phyloP scores from a whole-genome alignment of 2,888 invertebrate species.

The Leptinotarsa peninsularis region DNA sequence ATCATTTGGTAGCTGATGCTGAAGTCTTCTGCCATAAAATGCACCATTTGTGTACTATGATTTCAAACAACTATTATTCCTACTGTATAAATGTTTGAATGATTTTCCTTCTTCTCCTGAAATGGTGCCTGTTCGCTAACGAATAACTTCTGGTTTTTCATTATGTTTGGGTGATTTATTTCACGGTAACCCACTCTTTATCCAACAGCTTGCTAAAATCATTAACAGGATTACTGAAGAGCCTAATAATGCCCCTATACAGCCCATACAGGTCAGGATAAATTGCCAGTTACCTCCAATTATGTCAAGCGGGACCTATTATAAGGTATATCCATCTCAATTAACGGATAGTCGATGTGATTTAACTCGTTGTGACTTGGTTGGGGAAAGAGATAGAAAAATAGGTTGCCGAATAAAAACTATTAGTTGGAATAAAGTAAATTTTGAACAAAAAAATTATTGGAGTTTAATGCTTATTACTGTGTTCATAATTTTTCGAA shows the following conservation, averaged over 20 bases:
- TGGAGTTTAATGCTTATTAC: too few species aligned
- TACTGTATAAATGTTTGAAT: too few species aligned
- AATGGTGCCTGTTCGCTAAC: too few species aligned
- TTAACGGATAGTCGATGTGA: slow-evolving; percentile 46
- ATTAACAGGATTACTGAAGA: slow-evolving; percentile 35
- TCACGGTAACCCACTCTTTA: slow-evolving; percentile 14
- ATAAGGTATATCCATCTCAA: slow-evolving; percentile 46
- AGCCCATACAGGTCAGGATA: slow-evolving; percentile 45
- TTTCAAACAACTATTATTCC: too few species aligned
- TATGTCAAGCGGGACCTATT: slow-evolving; percentile 46
- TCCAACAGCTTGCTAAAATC: slow-evolving; percentile 25
- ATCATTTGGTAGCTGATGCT: too few species aligned
- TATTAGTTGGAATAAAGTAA: too few species aligned
- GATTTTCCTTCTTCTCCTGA: too few species aligned
- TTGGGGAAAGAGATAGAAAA: background rate
- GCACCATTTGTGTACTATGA: too few species aligned
- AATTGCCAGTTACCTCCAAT: slow-evolving; percentile 49
- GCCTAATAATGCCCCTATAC: slow-evolving; percentile 41
- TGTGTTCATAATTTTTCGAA: too few species aligned
- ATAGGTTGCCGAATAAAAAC: background rate
- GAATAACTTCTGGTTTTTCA: background rate
- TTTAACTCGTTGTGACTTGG: slow-evolving; percentile 30
- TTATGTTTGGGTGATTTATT: background rate
- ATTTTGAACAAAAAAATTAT: too few species aligned
- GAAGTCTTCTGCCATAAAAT: too few species aligned